Evolutionary conservation across 1,140 invertebrate species (phyloP), one percentile per base, ranked within the genome.

Genomic region (Pogonomyrmex barbatus): DNA sequence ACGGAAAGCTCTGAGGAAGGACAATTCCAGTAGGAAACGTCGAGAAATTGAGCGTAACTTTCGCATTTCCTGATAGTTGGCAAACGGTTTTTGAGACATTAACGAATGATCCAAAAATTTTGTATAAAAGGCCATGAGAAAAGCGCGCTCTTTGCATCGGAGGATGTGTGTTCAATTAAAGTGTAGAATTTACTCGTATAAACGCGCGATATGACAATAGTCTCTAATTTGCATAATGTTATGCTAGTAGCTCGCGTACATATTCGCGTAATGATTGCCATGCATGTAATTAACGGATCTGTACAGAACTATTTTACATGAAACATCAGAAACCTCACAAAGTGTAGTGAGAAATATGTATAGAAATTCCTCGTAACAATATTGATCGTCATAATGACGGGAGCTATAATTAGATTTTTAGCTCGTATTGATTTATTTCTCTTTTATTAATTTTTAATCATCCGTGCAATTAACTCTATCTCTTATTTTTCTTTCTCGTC

Each of bases 161-260:
- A 71, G 52, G 10, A 71, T 58, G 17, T 58, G 17, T 56, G 5
- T 68, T 68, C 9, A 58, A 47, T 82, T 82, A 71, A 82, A 71
- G 36, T n/a, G 45, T 5, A 24, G 36, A 82, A 82, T 58, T 71
- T 73, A 82, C 33, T 71, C 39, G 52, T 10, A 24, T 60, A 14
- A n/a, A 3, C 42, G 24, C 42, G 17, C 30, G 39, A 14, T 54
- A 33, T 58, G 45, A 50, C 58, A 78, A 78, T 50, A 60, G 30
- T n/a, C 10, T 12, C 2, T 39, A 45, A 75, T 83, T 73, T 75
- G 68, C 79, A 75, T 83, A 83, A 83, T 47, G 42, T 58, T 82
- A 56, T 42, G 24, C 39, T 58, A 8, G 0, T 33, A 33, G 14
- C 4, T 33, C 24, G 14, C 12, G 10, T 8, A 78, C 24, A 33